A percentile compares a stretch with the other conserved stretches of the same genome.
Evolutionary conservation across 1,140 invertebrate species (phyloP).

Genomic region (Macrostomum lignano): DNA sequence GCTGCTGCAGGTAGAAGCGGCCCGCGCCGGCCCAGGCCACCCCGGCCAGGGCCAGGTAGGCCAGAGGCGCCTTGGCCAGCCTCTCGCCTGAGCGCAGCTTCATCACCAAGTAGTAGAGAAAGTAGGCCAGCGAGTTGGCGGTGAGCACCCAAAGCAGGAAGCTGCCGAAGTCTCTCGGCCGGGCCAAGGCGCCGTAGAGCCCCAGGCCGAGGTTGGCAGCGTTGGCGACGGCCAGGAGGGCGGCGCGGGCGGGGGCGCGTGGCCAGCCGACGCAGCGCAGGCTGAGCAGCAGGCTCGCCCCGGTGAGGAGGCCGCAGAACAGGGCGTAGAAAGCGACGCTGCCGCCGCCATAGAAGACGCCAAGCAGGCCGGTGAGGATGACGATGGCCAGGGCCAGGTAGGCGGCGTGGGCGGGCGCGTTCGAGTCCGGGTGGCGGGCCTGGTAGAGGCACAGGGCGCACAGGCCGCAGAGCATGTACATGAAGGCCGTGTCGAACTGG

Average conservation of each 20-base stretch:
- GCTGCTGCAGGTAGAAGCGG: no score
- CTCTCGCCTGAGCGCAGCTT: conserved; percentile 40
- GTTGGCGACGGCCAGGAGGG: no score
- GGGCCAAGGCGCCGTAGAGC: conserved; percentile 34
- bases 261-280: no score
- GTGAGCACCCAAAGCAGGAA: conserved; percentile 44
- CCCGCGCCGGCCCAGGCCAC: no score
- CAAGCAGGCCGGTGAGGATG: conserved; percentile 43
- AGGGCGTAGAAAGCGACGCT: conserved; percentile 27
- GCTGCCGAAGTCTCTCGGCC: conserved; percentile 42
- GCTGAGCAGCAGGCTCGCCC: no score
- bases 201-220: no score
- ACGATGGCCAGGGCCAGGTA: conserved; percentile 44
- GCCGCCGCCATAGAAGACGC: no score
- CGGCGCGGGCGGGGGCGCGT: no score
- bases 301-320: not conserved
- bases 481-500: conserved; percentile 43
- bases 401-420: conserved; percentile 46
- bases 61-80: no score
- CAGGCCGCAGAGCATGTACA: no score
- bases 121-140: conserved; percentile 45
- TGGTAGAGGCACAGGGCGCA: no score
- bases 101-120: conserved; percentile 45
- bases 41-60: no score
- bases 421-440: conserved; percentile 51